Base-by-base conservation (phyloP, 2,888 invertebrate species). In the Megalurothrips usitatus region DNA sequence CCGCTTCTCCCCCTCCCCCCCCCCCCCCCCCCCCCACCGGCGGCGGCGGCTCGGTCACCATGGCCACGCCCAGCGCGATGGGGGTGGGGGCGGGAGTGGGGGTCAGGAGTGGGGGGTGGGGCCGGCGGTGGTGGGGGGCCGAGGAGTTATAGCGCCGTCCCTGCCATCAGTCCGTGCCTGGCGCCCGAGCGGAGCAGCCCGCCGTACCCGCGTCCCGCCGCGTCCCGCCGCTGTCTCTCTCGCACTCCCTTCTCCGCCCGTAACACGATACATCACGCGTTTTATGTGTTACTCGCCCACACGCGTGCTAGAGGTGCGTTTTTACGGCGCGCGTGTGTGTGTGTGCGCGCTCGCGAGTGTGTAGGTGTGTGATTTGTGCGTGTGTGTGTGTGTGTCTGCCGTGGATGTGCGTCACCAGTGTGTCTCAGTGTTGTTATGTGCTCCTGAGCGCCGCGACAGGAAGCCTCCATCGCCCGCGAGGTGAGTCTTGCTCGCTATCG, bases 281-380 rank as follows among this genome's bases (percentile, higher is more conserved):
- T 75, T 75, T 75, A 75, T 75, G 68, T 75, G 26, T 58, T 26
- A 75, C 68, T 75, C 58, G 17, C 58, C 58, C 58, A 58, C 52
- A 17, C 17, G 52, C 58, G 11, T 75, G 68, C 68, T 75, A 43
- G 34, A 43, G 34, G 58, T 14, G 58, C 58, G 34, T 43, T 43
- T n/a, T 43, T 43, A 43, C 6, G 34, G 34, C 6, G 34, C 6
- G 34, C 6, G 34, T 6, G 34, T 43, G 34, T 43, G 34, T 43
- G 34, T 43, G 34, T n/a, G n/a, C n/a, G 34, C 6, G 34, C 6
- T 2, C 6, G 34, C 34, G 34, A 4, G 34, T 43, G 34, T 43
- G 34, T 43, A 6, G 14, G 58, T 58, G 58, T 14, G 58, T 58
- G 58, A n/a, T n/a, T n/a, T 58, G 58, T 58, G 58, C 14, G 14